A percentile compares a stretch with the other conserved stretches of the same genome.
Conservation (phyloP, 2,113 vertebrate genomes). For the Chrysemys picta region DNA sequence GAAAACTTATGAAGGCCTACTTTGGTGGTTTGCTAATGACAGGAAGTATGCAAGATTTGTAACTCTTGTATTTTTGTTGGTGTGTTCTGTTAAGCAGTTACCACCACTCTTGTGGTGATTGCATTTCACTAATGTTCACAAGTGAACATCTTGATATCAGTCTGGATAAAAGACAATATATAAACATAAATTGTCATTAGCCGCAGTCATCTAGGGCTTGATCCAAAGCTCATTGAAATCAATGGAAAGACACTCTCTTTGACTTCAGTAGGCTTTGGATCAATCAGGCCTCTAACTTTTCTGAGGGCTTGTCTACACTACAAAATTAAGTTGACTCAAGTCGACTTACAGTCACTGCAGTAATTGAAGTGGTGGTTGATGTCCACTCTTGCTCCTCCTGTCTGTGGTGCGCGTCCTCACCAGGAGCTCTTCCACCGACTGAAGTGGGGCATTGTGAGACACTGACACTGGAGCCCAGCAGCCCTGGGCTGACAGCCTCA, state of each 20-base stretch:
- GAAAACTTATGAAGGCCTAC: background rate
- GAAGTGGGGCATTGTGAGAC: background rate
- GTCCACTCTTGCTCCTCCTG: too few species aligned
- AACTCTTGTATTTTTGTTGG: background rate
- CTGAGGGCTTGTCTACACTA: background rate
- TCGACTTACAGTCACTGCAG: too few species aligned
- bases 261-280: background rate
- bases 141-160: too few species aligned
- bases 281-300: background rate
- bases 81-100: background rate
- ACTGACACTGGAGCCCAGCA: too few species aligned
- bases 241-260: background rate
- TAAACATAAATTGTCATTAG: background rate
- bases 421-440: background rate
- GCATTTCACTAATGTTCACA: background rate
- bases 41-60: background rate
- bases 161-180: background rate
- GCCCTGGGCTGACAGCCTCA: background rate
- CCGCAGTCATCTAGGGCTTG: background rate
- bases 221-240: background rate
- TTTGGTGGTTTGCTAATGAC: background rate
- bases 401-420: background rate
- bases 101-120: background rate
- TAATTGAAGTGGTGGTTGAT: background rate
- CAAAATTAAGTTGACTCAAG: background rate